Conservation (phyloP, 2,113 vertebrate species). For the Petrocephalus zakoni region DNA sequence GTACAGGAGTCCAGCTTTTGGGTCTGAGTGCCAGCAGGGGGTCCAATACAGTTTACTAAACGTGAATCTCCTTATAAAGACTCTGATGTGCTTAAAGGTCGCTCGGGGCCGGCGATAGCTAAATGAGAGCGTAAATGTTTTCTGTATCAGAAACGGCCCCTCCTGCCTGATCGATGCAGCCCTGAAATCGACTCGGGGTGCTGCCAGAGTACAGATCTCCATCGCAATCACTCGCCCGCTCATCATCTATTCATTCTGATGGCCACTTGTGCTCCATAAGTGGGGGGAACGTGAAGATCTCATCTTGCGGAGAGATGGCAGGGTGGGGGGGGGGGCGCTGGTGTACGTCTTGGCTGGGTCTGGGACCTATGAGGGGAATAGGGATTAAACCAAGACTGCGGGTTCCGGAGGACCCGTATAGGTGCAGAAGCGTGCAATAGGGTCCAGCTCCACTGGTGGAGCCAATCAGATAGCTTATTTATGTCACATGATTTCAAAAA, state of each 20-base stretch:
- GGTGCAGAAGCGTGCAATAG: background rate
- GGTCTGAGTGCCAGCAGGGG: background rate
- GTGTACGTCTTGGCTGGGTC: background rate
- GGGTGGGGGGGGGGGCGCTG: background rate
- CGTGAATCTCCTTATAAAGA: background rate
- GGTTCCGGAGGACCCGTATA: background rate
- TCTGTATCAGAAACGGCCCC: background rate
- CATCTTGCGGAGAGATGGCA: background rate
- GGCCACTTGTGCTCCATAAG: background rate
- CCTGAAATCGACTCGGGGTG: constrained; percentile 12
- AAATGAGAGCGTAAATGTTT: background rate
- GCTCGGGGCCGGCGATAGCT: background rate
- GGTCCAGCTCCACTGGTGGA: background rate
- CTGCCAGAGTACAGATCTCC: constrained; percentile 21
- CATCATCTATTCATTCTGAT: constrained; percentile 28
- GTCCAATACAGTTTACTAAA: background rate
- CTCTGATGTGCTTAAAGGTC: background rate
- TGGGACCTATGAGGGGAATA: background rate
- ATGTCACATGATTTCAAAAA: background rate
- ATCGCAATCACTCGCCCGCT: constrained; percentile 23
- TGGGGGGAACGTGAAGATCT: background rate
- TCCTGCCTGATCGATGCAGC: background rate
- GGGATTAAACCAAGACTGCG: background rate
- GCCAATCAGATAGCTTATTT: background rate
- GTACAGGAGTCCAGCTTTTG: background rate